Conservation (phyloP, 2,888 invertebrate species). For the Seira ritae region DNA sequence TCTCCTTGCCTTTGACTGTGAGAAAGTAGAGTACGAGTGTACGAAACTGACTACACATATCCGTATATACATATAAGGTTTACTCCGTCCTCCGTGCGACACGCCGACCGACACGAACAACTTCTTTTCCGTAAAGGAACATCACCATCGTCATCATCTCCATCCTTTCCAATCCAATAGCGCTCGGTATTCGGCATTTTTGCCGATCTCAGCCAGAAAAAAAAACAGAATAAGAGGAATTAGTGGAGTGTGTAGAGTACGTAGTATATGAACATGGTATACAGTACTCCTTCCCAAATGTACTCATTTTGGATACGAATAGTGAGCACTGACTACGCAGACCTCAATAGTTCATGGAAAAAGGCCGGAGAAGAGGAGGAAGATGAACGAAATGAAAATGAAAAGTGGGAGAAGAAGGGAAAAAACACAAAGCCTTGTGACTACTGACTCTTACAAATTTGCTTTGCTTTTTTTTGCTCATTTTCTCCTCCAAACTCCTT, state of each 20-base stretch:
- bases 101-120: constrained; percentile 19
- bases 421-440: constrained; percentile 15
- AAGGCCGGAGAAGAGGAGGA: constrained; percentile 2
- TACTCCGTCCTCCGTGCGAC: constrained; percentile 10
- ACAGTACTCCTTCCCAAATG: not conserved
- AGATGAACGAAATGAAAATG: constrained; percentile 16
- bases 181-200: not conserved
- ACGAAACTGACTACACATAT: constrained; percentile 24
- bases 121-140: constrained; percentile 1
- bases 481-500: constrained; percentile 6
- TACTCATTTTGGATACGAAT: constrained; percentile 8
- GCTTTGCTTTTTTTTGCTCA: not conserved
- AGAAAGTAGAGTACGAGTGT: constrained; percentile 16
- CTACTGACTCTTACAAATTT: constrained; percentile 22
- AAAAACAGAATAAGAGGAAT: not conserved
- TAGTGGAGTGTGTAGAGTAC: not conserved
- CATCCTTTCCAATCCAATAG: constrained; percentile 7
- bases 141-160: not conserved
- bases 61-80: constrained; percentile 13
- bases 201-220: not conserved
- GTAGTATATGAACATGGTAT: not conserved
- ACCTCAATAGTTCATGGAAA: constrained; percentile 13
- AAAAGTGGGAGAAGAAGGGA: constrained; percentile 24
- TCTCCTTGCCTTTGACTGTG: constrained; percentile 24
- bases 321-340: not conserved